phyloP scores from a whole-genome alignment of 2,797 vertebrate species.

The Eulemur rubriventer region DNA sequence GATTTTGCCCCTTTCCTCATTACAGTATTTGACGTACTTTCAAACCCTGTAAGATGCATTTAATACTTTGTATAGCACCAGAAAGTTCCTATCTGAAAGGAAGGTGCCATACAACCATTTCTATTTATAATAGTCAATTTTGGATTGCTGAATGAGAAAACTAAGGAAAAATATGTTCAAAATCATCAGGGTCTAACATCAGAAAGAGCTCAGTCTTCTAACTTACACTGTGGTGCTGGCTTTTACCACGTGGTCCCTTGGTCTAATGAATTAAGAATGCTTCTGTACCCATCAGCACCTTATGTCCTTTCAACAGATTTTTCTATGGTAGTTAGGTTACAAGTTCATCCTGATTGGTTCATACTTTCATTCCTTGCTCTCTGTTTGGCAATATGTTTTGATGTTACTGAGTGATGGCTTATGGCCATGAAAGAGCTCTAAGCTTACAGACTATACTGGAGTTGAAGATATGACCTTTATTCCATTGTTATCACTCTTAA shows the following conservation, averaged over 20 bases:
- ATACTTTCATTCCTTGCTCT: neutral
- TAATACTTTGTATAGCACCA: constrained; percentile 16
- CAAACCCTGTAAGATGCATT: constrained; percentile 57
- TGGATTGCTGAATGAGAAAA: neutral
- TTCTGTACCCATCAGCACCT: neutral
- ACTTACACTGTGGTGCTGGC: neutral
- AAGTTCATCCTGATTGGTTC: neutral
- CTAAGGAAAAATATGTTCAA: neutral
- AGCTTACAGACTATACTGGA: neutral
- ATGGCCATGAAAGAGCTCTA: neutral
- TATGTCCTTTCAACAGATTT: neutral
- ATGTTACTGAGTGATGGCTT: neutral
- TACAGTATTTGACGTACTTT: constrained; percentile 69
- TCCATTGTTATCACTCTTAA: neutral
- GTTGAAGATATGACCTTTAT: neutral
- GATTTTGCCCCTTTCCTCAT: constrained; percentile 56
- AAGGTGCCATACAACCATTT: neutral
- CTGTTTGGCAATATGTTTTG: neutral
- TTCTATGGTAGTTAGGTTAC: neutral
- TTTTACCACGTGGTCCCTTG: neutral
- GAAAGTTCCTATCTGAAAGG: neutral
- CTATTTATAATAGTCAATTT: constrained; percentile 8
- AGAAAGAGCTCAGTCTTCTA: neutral
- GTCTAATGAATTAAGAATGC: neutral
- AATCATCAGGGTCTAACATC: neutral